Evolutionary conservation across 2,888 invertebrate species (phyloP).

Genomic region (Rhagonycha lutea): DNA sequence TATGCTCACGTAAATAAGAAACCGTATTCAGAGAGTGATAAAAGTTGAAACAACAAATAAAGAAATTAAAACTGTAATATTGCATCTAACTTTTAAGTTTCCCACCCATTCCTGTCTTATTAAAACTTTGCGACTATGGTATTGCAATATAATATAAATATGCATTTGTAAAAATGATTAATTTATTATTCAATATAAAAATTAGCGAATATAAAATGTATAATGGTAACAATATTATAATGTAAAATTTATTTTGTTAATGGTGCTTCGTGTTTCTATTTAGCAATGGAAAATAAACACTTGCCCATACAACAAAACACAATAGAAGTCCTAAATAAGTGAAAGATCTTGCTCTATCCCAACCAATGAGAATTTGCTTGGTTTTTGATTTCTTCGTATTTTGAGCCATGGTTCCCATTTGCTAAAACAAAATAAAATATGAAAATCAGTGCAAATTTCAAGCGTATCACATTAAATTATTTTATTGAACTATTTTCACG

Average conservation of each 20-base stretch:
- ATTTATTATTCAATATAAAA: neutral
- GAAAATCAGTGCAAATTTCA: neutral
- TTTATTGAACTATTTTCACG: too few species aligned
- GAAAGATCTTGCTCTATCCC: constrained; percentile 55
- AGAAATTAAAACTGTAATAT: too few species aligned
- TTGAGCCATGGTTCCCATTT: neutral
- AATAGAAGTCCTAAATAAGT: constrained; percentile 50
- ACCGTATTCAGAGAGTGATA: too few species aligned
- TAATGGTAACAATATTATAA: neutral
- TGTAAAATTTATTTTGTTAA: neutral
- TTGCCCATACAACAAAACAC: constrained; percentile 56
- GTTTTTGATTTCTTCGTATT: neutral
- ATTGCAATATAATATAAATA: too few species aligned
- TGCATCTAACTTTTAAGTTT: too few species aligned
- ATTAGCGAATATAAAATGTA: too few species aligned
- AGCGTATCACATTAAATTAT: too few species aligned
- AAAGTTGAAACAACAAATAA: too few species aligned
- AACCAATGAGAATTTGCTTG: constrained; percentile 52
- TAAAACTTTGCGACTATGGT: too few species aligned
- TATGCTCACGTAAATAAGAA: too few species aligned
- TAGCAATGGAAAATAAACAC: constrained; percentile 55
- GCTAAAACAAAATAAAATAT: neutral
- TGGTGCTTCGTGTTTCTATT: neutral
- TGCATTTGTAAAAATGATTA: neutral
- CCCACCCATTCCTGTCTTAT: too few species aligned